phyloP scores from a whole-genome alignment of 2,797 vertebrate species.

The Glyptemys insculpta region DNA sequence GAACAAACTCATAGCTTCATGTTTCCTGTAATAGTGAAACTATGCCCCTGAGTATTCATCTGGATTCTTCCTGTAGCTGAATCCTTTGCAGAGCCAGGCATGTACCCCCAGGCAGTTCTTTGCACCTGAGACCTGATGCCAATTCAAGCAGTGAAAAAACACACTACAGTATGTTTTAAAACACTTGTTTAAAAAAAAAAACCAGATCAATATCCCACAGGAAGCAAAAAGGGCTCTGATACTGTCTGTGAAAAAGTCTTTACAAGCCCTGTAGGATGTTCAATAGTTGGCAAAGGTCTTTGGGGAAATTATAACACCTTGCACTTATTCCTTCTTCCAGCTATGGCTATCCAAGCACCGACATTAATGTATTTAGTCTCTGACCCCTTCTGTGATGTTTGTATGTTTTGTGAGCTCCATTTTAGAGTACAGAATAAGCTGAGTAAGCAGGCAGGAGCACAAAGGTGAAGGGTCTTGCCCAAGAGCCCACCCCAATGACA shows the following conservation, averaged over 20 bases:
- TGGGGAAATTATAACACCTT: conserved; percentile 43
- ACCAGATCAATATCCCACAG: conserved; percentile 47
- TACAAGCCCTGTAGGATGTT: conserved; percentile 24
- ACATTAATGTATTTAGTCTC: background rate
- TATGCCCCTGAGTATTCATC: fast-evolving
- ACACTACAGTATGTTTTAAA: conserved; percentile 29
- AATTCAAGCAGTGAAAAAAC: conserved; percentile 60
- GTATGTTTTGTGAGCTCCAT: background rate
- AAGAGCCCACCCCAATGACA: background rate
- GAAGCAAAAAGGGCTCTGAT: conserved; percentile 37
- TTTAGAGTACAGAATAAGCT: background rate
- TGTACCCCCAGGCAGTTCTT: conserved; percentile 42
- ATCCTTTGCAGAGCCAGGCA: background rate
- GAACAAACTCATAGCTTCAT: background rate
- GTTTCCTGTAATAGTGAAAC: background rate
- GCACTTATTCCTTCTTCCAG: background rate
- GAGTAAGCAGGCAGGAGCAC: background rate
- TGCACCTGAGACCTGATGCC: conserved; percentile 66
- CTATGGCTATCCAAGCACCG: background rate
- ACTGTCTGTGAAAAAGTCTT: conserved; percentile 46
- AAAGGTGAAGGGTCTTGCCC: background rate
- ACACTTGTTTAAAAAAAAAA: conserved; percentile 37
- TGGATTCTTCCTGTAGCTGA: conserved; percentile 40
- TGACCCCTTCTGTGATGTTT: background rate
- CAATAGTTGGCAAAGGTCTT: conserved; percentile 11